A percentile compares a stretch with the other conserved stretches of the same genome.
Conservation (phyloP, 1,140 invertebrate genomes). For the Drosophila navojoa region DNA sequence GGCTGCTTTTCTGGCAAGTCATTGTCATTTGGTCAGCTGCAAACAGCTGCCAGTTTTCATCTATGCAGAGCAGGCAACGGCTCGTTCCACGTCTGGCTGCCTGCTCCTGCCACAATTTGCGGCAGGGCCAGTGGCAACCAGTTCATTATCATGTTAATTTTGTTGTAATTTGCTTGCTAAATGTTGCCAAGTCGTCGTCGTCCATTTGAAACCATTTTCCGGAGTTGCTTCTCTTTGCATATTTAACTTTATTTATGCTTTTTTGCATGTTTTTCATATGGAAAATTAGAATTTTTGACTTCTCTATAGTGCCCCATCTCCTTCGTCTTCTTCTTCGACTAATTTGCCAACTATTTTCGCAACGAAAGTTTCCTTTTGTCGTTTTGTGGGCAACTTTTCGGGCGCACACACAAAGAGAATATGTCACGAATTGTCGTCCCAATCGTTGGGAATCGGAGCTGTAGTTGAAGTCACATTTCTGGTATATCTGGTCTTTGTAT, state of each 20-base stretch:
- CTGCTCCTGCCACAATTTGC: constrained; percentile 4
- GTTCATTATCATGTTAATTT: constrained; percentile 83
- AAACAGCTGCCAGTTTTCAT: constrained; percentile 75
- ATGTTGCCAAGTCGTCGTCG: constrained; percentile 74
- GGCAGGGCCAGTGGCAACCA: constrained; percentile 31
- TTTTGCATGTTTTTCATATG: constrained; percentile 74
- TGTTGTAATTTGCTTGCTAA: constrained; percentile 82
- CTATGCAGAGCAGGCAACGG: background rate
- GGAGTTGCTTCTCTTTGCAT: constrained; percentile 58
- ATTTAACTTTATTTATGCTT: constrained; percentile 80
- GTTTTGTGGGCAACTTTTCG: constrained; percentile 58
- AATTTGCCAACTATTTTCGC: constrained; percentile 76
- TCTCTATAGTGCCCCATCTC: background rate
- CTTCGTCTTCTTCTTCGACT: constrained; percentile 22
- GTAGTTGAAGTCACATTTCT: background rate
- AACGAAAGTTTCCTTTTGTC: constrained; percentile 76
- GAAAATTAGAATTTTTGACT: constrained; percentile 76
- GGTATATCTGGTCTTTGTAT: constrained; percentile 2
- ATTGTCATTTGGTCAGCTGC: constrained; percentile 79
- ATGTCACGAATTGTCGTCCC: constrained; percentile 64
- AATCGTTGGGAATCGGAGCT: constrained; percentile 21
- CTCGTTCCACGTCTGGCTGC: too few species aligned
- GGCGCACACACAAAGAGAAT: constrained; percentile 40
- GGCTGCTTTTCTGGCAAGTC: constrained; percentile 56
- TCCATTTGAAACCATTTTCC: constrained; percentile 70